phyloP scores from a whole-genome alignment of 2,113 vertebrate genomes.

The Donacobius atricapilla region DNA sequence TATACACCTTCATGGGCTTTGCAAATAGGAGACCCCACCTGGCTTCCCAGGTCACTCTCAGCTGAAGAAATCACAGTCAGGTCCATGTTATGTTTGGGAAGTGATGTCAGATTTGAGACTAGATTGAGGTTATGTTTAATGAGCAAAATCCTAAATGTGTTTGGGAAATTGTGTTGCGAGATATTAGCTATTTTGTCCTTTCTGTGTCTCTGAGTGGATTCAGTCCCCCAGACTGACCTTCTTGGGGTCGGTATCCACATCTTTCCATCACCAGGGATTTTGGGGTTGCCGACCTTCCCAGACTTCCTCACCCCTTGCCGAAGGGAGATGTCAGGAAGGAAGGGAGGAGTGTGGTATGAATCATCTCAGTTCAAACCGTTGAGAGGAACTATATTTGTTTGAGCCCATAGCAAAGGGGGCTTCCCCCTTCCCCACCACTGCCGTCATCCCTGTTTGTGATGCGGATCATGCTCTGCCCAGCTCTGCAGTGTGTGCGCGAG shows the following conservation, averaged over 20 bases:
- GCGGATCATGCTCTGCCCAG: neutral
- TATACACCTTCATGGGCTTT: rapidly evolving
- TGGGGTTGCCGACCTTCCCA: neutral
- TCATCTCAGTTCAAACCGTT: neutral
- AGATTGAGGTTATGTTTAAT: neutral
- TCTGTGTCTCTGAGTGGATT: neutral
- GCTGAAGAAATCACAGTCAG: neutral
- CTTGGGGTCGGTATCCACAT: neutral
- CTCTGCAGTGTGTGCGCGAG: neutral
- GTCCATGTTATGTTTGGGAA: rapidly evolving
- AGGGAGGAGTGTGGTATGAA: neutral
- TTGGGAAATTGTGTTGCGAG: neutral
- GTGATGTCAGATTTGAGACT: neutral
- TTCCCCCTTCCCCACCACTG: neutral
- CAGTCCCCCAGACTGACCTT: neutral
- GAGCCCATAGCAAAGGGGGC: neutral
- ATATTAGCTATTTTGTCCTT: neutral
- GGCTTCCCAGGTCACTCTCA: neutral
- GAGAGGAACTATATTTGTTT: neutral
- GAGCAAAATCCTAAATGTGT: neutral
- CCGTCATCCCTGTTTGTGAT: neutral
- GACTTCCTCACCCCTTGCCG: neutral
- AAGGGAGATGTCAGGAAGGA: neutral
- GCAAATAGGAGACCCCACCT: rapidly evolving
- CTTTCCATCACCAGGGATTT: neutral